Base-by-base conservation (phyloP, 2,113 vertebrate genomes). In the Takifugu bimaculatus region DNA sequence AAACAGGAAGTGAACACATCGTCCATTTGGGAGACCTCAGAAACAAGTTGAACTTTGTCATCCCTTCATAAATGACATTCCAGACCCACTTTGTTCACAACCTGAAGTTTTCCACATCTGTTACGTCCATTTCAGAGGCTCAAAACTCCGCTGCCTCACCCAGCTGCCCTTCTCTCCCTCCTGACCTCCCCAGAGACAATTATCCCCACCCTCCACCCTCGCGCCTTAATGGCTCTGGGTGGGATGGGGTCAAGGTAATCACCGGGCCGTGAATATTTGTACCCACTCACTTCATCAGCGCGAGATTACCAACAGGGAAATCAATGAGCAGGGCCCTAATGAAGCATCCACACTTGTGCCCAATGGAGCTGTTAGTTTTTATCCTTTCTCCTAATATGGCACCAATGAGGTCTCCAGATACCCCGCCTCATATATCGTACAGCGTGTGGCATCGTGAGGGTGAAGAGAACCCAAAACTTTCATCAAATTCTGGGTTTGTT, bases 201-300 rank as follows among this genome's bases (percentile, higher is more conserved):
- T 89, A 88, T 82, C 77, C 79, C 61, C 44, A 76, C 63, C 75
- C 66, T 63, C 56, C 72, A 73, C 35, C 70, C 47, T 64, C 74
- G 69, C 65, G 75, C 69, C 71, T 68, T 79, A 88, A 89, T 89
- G 85, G 87, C 79, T 64, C 57, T 77, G 83, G 83, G 82, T 79
- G 70, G 75, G 75, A 71, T 72, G 61, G 78, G 76, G 79, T 80
- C 85, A 85, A 81, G 81, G 77, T 84, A 89, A 87, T 89, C 85
- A 88, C 81, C 68, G 75, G 70, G 73, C 75, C 77, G 71, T 87
- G 85, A 80, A 87, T 87, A 89, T 85, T 84, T 83, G 80, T 81
- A 85, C 86, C 88, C 81, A 86, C 85, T 85, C 81, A 87, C 82
- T 88, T 89, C 84, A 89, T 90, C 86, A 84, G 85, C 73, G 70